phyloP scores from a whole-genome alignment of 2,113 vertebrate species.

The Parus major region DNA sequence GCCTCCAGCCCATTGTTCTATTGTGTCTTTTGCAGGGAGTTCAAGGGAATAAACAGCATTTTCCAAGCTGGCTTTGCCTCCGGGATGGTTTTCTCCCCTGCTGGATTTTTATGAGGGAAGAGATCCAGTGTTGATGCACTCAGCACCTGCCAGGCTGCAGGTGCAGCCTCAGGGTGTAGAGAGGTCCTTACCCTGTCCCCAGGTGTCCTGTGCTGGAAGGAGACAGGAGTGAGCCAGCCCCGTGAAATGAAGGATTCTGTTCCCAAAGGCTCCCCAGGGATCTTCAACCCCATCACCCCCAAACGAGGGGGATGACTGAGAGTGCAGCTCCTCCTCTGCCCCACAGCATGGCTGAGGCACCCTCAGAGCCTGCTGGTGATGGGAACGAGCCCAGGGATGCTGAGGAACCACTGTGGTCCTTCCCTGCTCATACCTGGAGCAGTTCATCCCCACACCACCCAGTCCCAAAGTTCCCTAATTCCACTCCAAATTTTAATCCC shows the following conservation, averaged over 20 bases:
- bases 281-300: neutral
- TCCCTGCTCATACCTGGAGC: rapidly evolving
- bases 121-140: neutral
- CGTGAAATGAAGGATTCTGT: neutral
- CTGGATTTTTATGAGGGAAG: neutral
- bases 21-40: conserved; percentile 41
- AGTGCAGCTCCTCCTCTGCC: neutral
- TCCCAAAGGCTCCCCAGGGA: neutral
- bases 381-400: neutral
- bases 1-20: conserved; percentile 58
- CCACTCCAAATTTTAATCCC: neutral
- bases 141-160: neutral
- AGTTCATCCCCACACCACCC: neutral
- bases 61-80: neutral
- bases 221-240: neutral
- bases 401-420: neutral
- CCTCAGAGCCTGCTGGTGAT: neutral
- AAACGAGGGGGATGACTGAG: neutral
- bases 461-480: neutral
- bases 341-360: neutral
- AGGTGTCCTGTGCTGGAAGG: neutral
- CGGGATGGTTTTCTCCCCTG: neutral
- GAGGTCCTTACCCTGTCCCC: neutral
- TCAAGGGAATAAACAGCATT: conserved; percentile 59
- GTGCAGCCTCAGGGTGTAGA: neutral